These are phyloP conservation scores for Acrobasis suavella DNA, from an alignment of 2,888 invertebrate species.

Conservation along the genomic window DNA sequence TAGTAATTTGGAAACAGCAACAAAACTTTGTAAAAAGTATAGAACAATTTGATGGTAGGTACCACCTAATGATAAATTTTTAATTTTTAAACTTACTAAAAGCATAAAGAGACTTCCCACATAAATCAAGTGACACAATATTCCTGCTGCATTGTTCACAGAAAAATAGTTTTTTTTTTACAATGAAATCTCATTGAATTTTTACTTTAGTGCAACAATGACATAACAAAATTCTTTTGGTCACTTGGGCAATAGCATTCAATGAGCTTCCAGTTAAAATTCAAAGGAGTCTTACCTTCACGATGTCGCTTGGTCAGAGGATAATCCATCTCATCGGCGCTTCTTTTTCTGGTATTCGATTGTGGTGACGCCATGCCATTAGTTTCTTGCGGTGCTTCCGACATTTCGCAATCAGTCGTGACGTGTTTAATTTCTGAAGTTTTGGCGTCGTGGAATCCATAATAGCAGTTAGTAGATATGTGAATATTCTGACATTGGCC, in stretches of 20 bases:
- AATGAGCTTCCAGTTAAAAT: conserved; percentile 50
- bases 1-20: conserved; percentile 61
- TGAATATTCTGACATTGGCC: conserved; percentile 73
- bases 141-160: conserved; percentile 43
- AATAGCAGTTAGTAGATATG: conserved; percentile 79
- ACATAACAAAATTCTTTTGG: background rate
- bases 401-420: conserved; percentile 71
- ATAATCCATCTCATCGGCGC: conserved; percentile 61
- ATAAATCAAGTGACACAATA: conserved; percentile 28
- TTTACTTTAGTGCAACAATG: background rate
- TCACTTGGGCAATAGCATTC: conserved; percentile 36
- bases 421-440: conserved; percentile 44
- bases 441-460: conserved; percentile 73
- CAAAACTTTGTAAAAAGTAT: conserved; percentile 47
- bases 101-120: conserved; percentile 51
- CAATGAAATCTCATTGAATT: conserved; percentile 51
- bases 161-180: conserved; percentile 4
- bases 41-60: conserved; percentile 29
- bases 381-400: conserved; percentile 48
- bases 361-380: conserved; percentile 41
- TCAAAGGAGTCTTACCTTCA: conserved; percentile 64
- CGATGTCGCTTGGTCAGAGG: conserved; percentile 68
- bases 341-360: conserved; percentile 63
- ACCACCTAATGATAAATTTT: conserved; percentile 24
- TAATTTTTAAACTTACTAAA: background rate